Base-by-base conservation (phyloP, 2,888 invertebrate species). In the Aphidius colemani region DNA sequence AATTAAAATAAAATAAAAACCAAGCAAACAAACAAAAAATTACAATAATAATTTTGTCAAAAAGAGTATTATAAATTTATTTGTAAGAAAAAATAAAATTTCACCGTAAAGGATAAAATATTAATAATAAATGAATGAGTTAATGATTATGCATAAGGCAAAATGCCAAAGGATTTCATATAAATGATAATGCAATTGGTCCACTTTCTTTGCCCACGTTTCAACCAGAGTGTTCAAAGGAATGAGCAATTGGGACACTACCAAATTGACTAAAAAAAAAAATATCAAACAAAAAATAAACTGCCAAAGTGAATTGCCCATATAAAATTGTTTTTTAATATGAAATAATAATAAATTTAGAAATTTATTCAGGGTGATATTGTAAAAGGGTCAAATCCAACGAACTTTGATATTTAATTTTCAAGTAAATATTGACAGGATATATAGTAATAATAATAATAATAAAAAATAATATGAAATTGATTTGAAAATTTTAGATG, bases 111-210 rank as follows among this genome's bases (percentile, higher is more conserved):
- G 7, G 18, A 10, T 63, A 61, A 62, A 65, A 63, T 30, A 30
- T 30, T 5, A 30, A 30, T 30, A 30, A 5, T 30, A 30, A 30
- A 30, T 30, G 30, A 2, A 30, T 30, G 5, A 30, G 5, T 30
- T 72, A 73, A 76, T 77, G 76, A 77, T 72, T 78, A 78, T 78
- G 77, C 78, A 78, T 78, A 78, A 74, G 79, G 76, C 66, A 74
- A 70, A 72, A 70, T 30, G 30, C 75, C 74, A 78, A 79, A 79
- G 79, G 78, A 75, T 80, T 79, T 79, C 79, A 79, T 79, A 79
- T 79, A 79, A 79, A 79, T 79, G 79, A 80, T 79, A 79, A 79
- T 79, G 77, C 70, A 69, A 67, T 65, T 30, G 30, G 60, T 53
- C 18, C 48, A 49, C 68, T 43, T 48, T 46, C 66, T 59, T 65